phyloP scores from a whole-genome alignment of 2,113 vertebrate genomes.

The Corythornis cristatus region DNA sequence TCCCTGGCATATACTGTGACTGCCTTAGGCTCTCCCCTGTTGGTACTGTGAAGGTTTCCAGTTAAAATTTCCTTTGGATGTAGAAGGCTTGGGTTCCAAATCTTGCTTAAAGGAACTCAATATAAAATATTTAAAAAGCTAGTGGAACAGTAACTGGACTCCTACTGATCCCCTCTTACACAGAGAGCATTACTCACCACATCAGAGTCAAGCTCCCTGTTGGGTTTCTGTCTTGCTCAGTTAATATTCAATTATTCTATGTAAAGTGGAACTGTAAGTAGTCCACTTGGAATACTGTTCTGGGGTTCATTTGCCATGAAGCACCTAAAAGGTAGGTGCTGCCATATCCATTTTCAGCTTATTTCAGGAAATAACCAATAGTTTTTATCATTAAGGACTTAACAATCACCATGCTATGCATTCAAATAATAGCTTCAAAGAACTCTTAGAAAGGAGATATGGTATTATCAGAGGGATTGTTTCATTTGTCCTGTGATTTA shows the following conservation, averaged over 20 bases:
- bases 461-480: neutral
- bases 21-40: neutral
- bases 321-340: neutral
- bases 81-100: neutral
- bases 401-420: neutral
- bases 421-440: neutral
- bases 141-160: neutral
- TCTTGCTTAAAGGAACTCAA: neutral
- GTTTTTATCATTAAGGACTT: neutral
- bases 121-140: neutral
- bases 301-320: neutral
- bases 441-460: neutral
- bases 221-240: neutral
- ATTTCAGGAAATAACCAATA: neutral
- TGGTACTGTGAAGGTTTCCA: neutral
- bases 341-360: neutral
- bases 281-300: neutral
- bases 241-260: constrained; percentile 10
- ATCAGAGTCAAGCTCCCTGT: neutral
- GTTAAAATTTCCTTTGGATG: neutral
- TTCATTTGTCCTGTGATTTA: neutral
- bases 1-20: neutral
- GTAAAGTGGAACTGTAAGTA: neutral
- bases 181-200: neutral
- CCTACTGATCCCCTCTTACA: neutral